Base-by-base conservation (phyloP, 2,113 vertebrate genomes). In the Ptilorrhoa leucosticta region DNA sequence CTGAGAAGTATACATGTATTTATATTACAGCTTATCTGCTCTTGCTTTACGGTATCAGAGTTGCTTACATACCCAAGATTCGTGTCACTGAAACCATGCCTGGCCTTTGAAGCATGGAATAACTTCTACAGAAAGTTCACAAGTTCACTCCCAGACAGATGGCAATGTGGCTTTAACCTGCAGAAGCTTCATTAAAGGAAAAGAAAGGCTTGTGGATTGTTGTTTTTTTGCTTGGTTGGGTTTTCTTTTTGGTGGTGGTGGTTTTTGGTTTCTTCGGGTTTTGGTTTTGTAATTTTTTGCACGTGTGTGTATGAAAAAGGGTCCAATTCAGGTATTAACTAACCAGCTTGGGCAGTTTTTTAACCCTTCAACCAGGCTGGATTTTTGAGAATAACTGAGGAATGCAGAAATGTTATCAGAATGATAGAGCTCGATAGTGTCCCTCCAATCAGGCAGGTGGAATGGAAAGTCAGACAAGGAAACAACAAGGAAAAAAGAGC, bases 401-500 rank as follows among this genome's bases (percentile, higher is more conserved):
- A 73, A 57, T 22, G 28, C 2, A 13, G 31, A 76, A 91, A 57
- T 27, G 15, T 64, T 28, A 15, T 47, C 27, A 61, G 53, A 94
- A 70, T 18, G 42, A 75, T 0, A 6, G 11, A 37, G 16, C 18
- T 66, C 0, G 0, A 44, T 0, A 3, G 4, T 16, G 24, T 24
- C 50, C 18, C 44, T 76, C 35, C 61, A 71, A 30, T 1, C 2
- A 24, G 21, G 17, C 6, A 64, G 45, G 12, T 20, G 13, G 23
- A 48, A 78, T 7, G n/a, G 7, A 42, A 72, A 71, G 9, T 63
- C 31, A 87, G n/a, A 31, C 9, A 72, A 84, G 10, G 17, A 72
- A 81, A 33, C 5, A 79, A 69, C 0, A 40, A 6, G 7, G 1
- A 13, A 27, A 56, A 61, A 81, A 45, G 4, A 66, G 10, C 13